Conservation (phyloP, 1,140 invertebrate genomes). For the Macrostomum lignano region DNA sequence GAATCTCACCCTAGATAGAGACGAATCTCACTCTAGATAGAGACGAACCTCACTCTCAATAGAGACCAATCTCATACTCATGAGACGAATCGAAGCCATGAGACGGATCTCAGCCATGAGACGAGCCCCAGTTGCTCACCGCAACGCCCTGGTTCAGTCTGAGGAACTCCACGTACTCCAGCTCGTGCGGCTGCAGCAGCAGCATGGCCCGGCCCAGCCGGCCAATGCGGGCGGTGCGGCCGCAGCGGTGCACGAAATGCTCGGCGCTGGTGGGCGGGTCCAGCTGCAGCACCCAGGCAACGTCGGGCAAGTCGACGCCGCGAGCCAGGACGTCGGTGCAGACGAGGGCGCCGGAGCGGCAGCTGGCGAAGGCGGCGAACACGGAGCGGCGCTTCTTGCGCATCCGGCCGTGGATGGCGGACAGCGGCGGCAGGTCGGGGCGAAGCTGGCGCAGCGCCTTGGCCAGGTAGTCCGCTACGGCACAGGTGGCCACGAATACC, state of each 20-base stretch:
- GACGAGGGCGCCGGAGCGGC: slow-evolving; percentile 49
- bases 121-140: too few relatives aligned
- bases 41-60: too few relatives aligned
- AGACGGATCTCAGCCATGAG: too few relatives aligned
- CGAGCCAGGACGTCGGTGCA: slow-evolving; percentile 88
- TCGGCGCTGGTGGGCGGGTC: slow-evolving; percentile 48
- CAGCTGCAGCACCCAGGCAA: slow-evolving; percentile 83
- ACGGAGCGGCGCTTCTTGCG: too few relatives aligned
- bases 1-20: too few relatives aligned
- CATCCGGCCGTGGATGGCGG: too few relatives aligned
- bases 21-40: too few relatives aligned
- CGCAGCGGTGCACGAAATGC: slow-evolving; percentile 67
- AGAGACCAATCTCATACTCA: too few relatives aligned
- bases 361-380: too few relatives aligned
- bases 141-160: slow-evolving; percentile 56
- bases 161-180: slow-evolving; percentile 64
- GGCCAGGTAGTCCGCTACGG: slow-evolving; percentile 79
- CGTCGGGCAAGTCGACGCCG: slow-evolving; percentile 74
- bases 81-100: too few relatives aligned
- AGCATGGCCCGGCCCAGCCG: slow-evolving; percentile 55
- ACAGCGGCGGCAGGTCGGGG: too few relatives aligned
- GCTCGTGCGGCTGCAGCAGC: slow-evolving; percentile 53
- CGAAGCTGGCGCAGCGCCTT: too few relatives aligned
- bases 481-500: slow-evolving; percentile 79
- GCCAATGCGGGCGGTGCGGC: slow-evolving; percentile 67